phyloP scores from a whole-genome alignment of 2,888 invertebrate species.

The Ophion slaviceki region DNA sequence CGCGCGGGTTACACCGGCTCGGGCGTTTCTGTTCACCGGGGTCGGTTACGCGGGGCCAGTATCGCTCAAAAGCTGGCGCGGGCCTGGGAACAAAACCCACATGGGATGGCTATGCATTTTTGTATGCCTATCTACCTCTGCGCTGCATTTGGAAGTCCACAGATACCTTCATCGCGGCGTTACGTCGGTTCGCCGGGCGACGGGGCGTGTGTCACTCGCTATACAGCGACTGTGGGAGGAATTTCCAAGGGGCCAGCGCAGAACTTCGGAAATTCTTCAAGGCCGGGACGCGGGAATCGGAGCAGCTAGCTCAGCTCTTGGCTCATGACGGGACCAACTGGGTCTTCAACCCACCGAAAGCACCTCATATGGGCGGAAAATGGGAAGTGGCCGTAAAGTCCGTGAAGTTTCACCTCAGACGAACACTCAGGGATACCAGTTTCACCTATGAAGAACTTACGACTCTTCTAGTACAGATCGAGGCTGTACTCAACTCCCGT shows the following conservation, averaged over 20 bases:
- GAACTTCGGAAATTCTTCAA: conserved; percentile 6
- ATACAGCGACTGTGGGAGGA: background rate
- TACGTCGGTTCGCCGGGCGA: conserved; percentile 66
- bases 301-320: too few relatives aligned
- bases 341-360: conserved; percentile 66
- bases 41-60: conserved; percentile 67
- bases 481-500: conserved; percentile 71
- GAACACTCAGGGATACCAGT: conserved; percentile 60
- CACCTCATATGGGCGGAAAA: background rate
- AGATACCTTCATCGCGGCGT: conserved; percentile 67
- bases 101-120: conserved; percentile 64
- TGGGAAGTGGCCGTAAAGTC: conserved; percentile 74
- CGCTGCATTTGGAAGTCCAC: conserved; percentile 66
- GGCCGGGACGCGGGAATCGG: background rate
- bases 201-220: conserved; percentile 56
- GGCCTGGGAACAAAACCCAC: conserved; percentile 29
- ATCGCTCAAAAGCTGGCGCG: conserved; percentile 38
- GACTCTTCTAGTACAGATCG: conserved; percentile 70
- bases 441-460: conserved; percentile 73
- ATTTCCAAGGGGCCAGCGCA: background rate
- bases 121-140: conserved; percentile 56
- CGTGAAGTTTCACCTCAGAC: conserved; percentile 69
- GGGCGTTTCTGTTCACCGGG: conserved; percentile 51
- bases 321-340: too few relatives aligned
- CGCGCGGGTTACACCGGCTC: conserved; percentile 39